A percentile compares a stretch with the other conserved stretches of the same genome.
Conservation (phyloP, 2,113 vertebrate genomes). For the Bubo scandiacus region DNA sequence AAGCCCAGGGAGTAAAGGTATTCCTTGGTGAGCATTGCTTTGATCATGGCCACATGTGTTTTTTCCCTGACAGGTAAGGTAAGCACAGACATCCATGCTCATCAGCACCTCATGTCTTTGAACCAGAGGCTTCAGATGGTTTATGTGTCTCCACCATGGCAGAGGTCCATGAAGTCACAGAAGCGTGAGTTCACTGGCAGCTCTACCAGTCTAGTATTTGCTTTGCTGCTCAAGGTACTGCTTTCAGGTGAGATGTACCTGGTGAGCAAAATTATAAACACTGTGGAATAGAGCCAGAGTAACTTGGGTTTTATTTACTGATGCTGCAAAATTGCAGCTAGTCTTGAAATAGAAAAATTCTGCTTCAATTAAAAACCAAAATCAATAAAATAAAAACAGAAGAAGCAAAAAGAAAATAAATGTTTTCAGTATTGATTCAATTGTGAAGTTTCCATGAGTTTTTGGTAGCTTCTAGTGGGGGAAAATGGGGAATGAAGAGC, state of each 20-base stretch:
- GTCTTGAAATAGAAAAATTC: neutral
- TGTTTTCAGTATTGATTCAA: neutral
- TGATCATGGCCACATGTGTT: fast-evolving
- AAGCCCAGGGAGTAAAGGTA: neutral
- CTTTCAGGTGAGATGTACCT: neutral
- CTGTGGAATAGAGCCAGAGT: neutral
- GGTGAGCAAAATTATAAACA: neutral
- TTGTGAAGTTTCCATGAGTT: fast-evolving
- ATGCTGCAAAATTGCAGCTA: neutral
- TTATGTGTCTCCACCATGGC: neutral
- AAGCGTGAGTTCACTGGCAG: neutral
- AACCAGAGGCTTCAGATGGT: neutral
- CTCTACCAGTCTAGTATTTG: too few relatives aligned
- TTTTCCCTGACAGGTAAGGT: neutral
- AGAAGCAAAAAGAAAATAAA: neutral
- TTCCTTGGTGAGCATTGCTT: fast-evolving
- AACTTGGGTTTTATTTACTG: neutral
- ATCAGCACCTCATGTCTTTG: neutral
- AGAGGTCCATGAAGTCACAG: neutral
- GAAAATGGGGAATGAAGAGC: too few relatives aligned
- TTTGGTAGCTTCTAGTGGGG: neutral
- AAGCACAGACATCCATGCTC: neutral
- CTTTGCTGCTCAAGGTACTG: neutral
- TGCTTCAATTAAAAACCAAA: neutral
- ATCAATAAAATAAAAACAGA: neutral